Conservation (phyloP, 2,113 vertebrate species). For the Aegypius monachus region DNA sequence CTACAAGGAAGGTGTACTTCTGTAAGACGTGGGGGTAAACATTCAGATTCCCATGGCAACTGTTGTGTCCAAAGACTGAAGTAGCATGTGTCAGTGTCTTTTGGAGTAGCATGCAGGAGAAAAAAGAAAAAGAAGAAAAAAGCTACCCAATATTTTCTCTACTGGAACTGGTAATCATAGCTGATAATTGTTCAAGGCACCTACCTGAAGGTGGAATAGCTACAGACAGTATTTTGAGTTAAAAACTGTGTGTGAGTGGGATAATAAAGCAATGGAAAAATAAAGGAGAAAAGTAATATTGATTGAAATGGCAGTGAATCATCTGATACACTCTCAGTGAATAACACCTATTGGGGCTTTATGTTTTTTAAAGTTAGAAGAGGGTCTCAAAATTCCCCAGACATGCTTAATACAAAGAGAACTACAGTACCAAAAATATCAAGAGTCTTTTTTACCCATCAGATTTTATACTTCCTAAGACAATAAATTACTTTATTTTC, state of each 20-base stretch:
- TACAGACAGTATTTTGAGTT: neutral
- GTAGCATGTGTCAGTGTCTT: constrained; percentile 39
- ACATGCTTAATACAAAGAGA: neutral
- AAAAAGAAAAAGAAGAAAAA: constrained; percentile 12
- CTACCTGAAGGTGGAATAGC: neutral
- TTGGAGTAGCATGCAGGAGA: constrained; percentile 27
- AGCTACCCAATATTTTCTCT: constrained; percentile 17
- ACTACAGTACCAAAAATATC: neutral
- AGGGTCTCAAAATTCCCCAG: neutral
- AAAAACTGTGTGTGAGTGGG: neutral
- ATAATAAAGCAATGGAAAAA: neutral
- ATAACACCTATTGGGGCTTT: neutral
- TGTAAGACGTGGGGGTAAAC: constrained; percentile 54
- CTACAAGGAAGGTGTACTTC: constrained; percentile 58
- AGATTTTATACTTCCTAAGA: neutral
- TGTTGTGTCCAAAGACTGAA: constrained; percentile 58
- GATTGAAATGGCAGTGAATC: neutral
- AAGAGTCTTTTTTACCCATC: neutral
- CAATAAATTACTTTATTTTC: neutral
- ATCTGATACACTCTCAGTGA: neutral
- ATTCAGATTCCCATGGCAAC: constrained; percentile 71
- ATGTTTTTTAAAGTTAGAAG: neutral
- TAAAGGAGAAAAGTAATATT: neutral
- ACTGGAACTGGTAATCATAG: constrained; percentile 32
- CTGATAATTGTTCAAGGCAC: neutral